Percentiles rank a stretch among this genome's conserved stretches.
Conservation (phyloP, 2,797 vertebrate genomes). For the Acanthiza pusilla region DNA sequence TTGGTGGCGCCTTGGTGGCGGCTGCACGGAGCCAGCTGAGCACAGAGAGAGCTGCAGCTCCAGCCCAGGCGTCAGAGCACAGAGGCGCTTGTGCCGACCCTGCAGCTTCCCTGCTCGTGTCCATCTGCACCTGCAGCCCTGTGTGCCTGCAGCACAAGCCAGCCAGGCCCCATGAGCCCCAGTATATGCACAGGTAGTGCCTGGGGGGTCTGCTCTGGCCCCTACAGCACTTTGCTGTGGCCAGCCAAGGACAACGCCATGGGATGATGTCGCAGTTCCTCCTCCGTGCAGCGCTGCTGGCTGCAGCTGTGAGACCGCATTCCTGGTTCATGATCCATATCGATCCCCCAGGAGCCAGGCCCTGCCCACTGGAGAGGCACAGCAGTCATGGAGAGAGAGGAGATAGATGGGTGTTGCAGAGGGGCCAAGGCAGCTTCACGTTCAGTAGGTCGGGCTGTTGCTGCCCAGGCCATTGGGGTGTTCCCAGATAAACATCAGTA, state of each 20-base stretch:
- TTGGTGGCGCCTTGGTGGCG: neutral
- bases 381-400: neutral
- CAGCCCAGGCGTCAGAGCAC: neutral
- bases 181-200: rapidly evolving
- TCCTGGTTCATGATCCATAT: neutral
- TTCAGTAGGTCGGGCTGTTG: neutral
- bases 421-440: neutral
- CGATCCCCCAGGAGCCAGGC: neutral
- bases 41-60: neutral
- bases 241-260: neutral
- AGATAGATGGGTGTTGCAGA: neutral
- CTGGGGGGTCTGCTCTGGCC: neutral
- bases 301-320: neutral
- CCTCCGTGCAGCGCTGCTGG: neutral
- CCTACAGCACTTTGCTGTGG: neutral
- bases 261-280: neutral
- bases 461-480: neutral
- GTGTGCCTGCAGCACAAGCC: neutral
- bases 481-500: neutral
- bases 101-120: neutral
- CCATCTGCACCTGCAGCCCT: neutral
- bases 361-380: neutral
- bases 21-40: neutral
- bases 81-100: neutral
- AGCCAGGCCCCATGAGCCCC: neutral